Evolutionary conservation across 2,888 invertebrate species (phyloP), one percentile per base, ranked within the genome.

Genomic region (Aporophyla nigra): DNA sequence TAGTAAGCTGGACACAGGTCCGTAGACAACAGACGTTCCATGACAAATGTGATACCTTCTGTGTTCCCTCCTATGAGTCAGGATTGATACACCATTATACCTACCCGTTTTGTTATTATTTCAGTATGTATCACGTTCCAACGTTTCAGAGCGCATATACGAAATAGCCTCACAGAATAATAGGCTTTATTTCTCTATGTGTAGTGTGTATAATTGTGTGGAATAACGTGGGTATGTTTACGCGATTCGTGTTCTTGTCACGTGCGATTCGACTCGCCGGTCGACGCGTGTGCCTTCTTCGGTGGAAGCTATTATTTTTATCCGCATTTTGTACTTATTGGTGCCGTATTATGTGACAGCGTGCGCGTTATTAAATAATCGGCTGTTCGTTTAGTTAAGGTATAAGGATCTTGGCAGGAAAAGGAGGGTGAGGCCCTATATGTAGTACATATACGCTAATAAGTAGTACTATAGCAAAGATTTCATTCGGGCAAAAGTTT

Each of bases 301-400:
- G 93, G 93, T 91, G 90, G 90, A 80, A 87, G 92, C 86, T 92
- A 93, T 94, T 94, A 93, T 95, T 94, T 94, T 95, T 94, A 93
- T 94, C 93, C 93, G 90, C 91, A 92, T 93, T 93, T 93, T 93
- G 93, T 94, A 91, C 94, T 94, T 95, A 95, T 95, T 94, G 93
- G 92, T 85, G 87, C 90, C 86, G 92, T 92, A 92, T 94, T 94
- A 92, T 93, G 92, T 93, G 93, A 93, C 92, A 92, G 89, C 85
- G 90, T 88, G 82, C 80, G 88, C 90, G 88, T 92, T 94, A 94
- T 94, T 94, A 93, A 93, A 94, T 92, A 91, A 85, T 85, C 83
- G 86, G 88, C 89, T 91, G 90, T 90, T 91, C 91, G 90, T 90
- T 90, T 89, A 63, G 85, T 79, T 81, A 85, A 77, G 81, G 79